Conservation (phyloP, 2,113 vertebrate genomes). For the Thymallus thymallus region DNA sequence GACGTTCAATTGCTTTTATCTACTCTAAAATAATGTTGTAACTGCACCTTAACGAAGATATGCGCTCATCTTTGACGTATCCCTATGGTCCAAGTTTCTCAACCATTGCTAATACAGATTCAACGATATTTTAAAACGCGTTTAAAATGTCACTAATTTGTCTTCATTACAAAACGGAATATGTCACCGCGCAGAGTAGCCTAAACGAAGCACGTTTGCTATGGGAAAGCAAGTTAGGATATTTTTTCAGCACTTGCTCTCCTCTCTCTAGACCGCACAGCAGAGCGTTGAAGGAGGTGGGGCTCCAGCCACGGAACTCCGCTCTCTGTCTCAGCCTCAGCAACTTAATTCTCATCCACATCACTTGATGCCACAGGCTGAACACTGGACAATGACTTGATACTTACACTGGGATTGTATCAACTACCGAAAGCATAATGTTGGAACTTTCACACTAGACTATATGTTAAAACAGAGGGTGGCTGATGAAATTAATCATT, state of each 20-base stretch:
- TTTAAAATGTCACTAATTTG: constrained; percentile 20
- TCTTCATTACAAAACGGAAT: background rate
- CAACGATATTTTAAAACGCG: background rate
- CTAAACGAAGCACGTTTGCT: constrained; percentile 60
- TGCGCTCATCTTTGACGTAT: constrained; percentile 44
- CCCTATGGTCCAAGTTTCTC: constrained; percentile 62
- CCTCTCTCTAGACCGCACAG: constrained; percentile 55
- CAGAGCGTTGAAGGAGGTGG: constrained; percentile 72
- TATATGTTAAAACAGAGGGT: too few species aligned
- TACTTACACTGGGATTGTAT: background rate
- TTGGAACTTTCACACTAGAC: too few species aligned
- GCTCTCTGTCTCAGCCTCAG: constrained; percentile 62
- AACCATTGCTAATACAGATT: constrained; percentile 23
- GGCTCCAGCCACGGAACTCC: constrained; percentile 38
- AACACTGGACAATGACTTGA: constrained; percentile 15
- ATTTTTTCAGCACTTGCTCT: constrained; percentile 58
- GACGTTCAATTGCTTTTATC: background rate
- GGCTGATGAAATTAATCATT: constrained; percentile 12
- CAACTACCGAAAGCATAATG: background rate
- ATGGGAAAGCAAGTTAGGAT: constrained; percentile 65
- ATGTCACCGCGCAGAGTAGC: constrained; percentile 32
- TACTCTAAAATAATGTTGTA: constrained; percentile 8
- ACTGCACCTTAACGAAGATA: constrained; percentile 50
- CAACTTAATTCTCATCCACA: constrained; percentile 69
- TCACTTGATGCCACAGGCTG: constrained; percentile 30